Conservation (phyloP, 2,888 invertebrate species). For the Alitta virens region DNA sequence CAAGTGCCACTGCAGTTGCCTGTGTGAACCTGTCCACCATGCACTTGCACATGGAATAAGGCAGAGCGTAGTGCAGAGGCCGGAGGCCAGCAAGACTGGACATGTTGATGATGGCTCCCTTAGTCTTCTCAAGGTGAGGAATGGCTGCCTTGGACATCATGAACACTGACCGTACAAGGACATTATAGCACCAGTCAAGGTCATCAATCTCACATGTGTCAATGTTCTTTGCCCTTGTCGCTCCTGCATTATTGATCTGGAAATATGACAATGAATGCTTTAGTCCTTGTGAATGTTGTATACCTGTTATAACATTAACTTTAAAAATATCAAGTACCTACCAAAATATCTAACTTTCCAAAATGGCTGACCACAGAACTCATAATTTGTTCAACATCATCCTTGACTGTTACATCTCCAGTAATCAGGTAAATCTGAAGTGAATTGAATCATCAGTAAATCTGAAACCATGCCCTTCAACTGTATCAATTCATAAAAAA, state of each 20-base stretch:
- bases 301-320: too few species aligned
- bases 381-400: not conserved
- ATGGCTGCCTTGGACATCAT: slow-evolving; percentile 10
- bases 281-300: too few species aligned
- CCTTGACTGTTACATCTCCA: slow-evolving; percentile 5
- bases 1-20: not conserved
- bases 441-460: too few species aligned
- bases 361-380: not conserved
- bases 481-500: too few species aligned
- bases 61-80: slow-evolving; percentile 5
- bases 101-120: slow-evolving; percentile 8
- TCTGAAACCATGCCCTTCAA: too few species aligned
- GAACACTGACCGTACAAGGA: slow-evolving; percentile 5
- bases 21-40: slow-evolving; percentile 7
- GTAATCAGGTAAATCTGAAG: not conserved
- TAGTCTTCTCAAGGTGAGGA: slow-evolving; percentile 11
- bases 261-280: too few species aligned
- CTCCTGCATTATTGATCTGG: slow-evolving; percentile 1
- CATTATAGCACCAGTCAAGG: slow-evolving; percentile 10
- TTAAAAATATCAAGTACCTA: not conserved
- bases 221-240: not conserved
- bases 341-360: slow-evolving; percentile 1
- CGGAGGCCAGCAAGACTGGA: slow-evolving; percentile 4
- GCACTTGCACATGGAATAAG: slow-evolving; percentile 13
- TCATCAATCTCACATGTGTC: slow-evolving; percentile 7